Conservation (phyloP, 2,888 invertebrate species). For the Hyposoter didymator region DNA sequence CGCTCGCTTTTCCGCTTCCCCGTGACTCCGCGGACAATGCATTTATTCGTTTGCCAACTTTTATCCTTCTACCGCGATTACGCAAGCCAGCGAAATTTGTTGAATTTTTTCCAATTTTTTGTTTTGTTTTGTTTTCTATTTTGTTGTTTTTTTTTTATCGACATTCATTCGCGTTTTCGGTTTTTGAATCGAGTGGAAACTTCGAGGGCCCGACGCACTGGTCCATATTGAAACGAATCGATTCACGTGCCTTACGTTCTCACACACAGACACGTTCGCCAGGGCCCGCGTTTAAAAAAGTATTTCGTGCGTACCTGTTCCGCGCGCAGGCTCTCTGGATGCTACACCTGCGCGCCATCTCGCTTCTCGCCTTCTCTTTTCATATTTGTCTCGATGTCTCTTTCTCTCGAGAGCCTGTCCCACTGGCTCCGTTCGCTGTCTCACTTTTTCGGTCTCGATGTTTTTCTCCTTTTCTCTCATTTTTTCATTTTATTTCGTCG, state of each 20-base stretch:
- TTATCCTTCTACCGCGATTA: too few relatives aligned
- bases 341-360: conserved; percentile 46
- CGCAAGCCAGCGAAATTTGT: too few relatives aligned
- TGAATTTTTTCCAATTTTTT: too few relatives aligned
- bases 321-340: conserved; percentile 8
- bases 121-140: too few relatives aligned
- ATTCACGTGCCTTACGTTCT: conserved; percentile 1
- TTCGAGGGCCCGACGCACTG: background rate
- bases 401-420: conserved; percentile 54
- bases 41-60: too few relatives aligned
- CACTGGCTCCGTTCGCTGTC: conserved; percentile 34
- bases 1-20: background rate
- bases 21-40: too few relatives aligned
- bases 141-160: too few relatives aligned
- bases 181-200: background rate
- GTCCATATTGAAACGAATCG: conserved; percentile 6
- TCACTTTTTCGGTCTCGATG: background rate
- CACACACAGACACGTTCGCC: conserved; percentile 16
- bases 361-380: conserved; percentile 50
- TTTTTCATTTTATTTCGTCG: background rate
- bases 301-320: conserved; percentile 61
- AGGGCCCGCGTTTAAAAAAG: conserved; percentile 39
- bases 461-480: background rate
- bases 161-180: too few relatives aligned
- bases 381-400: conserved; percentile 43